Base-by-base conservation (phyloP, 2,888 invertebrate genomes). In the Drosophila histrio region DNA sequence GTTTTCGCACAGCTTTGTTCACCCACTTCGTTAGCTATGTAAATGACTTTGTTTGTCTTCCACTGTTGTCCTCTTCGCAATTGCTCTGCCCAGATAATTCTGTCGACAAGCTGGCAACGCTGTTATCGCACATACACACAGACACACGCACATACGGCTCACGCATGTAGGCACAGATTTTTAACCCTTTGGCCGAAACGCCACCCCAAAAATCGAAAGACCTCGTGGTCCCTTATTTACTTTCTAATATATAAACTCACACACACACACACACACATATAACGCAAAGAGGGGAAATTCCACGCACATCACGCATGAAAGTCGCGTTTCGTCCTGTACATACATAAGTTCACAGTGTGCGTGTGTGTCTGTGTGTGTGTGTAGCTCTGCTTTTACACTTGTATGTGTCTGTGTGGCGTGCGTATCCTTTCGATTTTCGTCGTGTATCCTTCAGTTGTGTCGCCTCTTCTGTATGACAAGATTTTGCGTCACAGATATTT, bases 141-240 rank as follows among this genome's bases (percentile, higher is more conserved):
- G 56, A 47, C 56, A 58, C 62, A 41, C 32, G 13, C 41, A 30
- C 22, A 57, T 43, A 30, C 53, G 59, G 46, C 77, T 76, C 88
- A 88, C 89, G 89, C 89, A 89, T 82, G 77, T 76, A 73, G 73
- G 78, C 87, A 73, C 72, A 76, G 89, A 89, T 87, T 87, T 79
- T 87, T 89, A 87, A 89, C 87, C 87, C 89, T 87, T 49, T 43
- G 53, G 17, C 54, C 38, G 38, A 46, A 47, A 65, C 60, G 46
- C 78, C 73, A 81, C 87, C 85, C 78, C 63, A 50, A 68, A 65
- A 67, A 54, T 52, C 52, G 46, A 47, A 67, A 63, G 79, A 52
- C 56, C 15, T 57, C 32, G 75, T 39, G 52, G 58, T 56, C 39
- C 36, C 52, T 64, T 66, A 61, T 70, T 52, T 77, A 65, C 64